phyloP scores from a whole-genome alignment of 2,113 vertebrate genomes.

The Perca fluviatilis region DNA sequence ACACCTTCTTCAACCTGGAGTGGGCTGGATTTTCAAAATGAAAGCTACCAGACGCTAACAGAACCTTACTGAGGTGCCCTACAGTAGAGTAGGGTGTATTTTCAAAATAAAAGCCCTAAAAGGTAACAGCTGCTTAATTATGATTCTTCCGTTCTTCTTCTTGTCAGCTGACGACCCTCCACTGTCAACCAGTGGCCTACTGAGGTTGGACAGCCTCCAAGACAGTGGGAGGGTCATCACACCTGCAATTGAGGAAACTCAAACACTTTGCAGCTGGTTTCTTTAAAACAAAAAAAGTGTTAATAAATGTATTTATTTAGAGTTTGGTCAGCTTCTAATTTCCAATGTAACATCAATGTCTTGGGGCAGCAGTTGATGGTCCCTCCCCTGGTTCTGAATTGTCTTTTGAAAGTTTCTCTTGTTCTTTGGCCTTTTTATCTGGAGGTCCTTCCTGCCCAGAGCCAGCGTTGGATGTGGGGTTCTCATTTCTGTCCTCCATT shows the following conservation, averaged over 20 bases:
- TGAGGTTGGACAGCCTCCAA: too few relatives aligned
- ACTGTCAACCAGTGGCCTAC: too few relatives aligned
- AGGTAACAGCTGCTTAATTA: too few relatives aligned
- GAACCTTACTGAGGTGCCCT: too few relatives aligned
- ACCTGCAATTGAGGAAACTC: not conserved
- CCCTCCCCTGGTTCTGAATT: not conserved
- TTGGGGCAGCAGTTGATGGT: not conserved
- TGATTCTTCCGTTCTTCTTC: too few relatives aligned
- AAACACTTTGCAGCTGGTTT: not conserved
- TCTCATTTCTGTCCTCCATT: not conserved
- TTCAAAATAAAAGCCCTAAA: too few relatives aligned
- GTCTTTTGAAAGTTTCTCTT: not conserved
- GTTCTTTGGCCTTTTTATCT: not conserved
- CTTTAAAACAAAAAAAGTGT: not conserved
- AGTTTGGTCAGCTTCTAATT: not conserved
- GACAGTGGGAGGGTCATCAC: not conserved
- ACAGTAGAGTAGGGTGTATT: too few relatives aligned
- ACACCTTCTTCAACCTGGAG: not conserved
- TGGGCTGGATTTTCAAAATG: too few relatives aligned
- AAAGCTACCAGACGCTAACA: too few relatives aligned
- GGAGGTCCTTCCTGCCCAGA: not conserved
- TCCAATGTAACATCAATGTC: not conserved
- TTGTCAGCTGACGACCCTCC: too few relatives aligned
- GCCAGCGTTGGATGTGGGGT: not conserved
- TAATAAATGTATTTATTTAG: not conserved